These are phyloP conservation scores for Papilio demoleus DNA, from an alignment of 2,888 invertebrate species.

Conservation along the genomic window DNA sequence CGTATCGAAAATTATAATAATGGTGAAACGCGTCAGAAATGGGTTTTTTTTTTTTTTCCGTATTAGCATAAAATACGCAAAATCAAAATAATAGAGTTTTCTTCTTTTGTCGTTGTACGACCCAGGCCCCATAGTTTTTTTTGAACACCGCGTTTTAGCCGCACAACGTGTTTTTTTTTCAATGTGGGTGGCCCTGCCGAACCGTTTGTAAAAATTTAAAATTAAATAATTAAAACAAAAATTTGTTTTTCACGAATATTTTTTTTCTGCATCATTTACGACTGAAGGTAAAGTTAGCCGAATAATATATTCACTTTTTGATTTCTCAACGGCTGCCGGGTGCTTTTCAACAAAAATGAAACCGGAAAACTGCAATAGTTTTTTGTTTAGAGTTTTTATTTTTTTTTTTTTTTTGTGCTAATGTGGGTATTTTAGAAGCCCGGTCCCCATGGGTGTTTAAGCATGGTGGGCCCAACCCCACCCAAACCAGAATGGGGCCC, in stretches of 20 bases:
- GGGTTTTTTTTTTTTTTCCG: no score
- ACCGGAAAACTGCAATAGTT: neutral
- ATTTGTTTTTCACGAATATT: conserved; percentile 5
- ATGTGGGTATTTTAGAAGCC: neutral
- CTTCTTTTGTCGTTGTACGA: neutral
- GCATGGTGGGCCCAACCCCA: neutral
- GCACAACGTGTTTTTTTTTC: neutral
- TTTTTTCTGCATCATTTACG: conserved; percentile 1
- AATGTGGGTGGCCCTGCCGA: neutral
- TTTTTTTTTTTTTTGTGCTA: no score
- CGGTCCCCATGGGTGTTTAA: neutral
- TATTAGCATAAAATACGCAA: neutral
- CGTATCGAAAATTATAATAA: neutral
- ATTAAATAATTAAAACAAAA: neutral
- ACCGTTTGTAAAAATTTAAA: neutral
- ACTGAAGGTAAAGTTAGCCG: neutral
- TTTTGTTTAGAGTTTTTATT: conserved; percentile 24
- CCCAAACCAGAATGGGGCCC: neutral
- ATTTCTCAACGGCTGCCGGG: neutral
- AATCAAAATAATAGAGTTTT: neutral
- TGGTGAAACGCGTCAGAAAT: conserved; percentile 1
- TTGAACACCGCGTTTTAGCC: neutral
- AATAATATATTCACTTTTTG: neutral
- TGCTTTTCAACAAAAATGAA: conserved; percentile 3
- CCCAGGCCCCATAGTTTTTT: neutral